Evolutionary conservation across 2,888 invertebrate genomes (phyloP), one percentile per base, ranked within the genome.

Genomic region (Camptogramma bilineatum): DNA sequence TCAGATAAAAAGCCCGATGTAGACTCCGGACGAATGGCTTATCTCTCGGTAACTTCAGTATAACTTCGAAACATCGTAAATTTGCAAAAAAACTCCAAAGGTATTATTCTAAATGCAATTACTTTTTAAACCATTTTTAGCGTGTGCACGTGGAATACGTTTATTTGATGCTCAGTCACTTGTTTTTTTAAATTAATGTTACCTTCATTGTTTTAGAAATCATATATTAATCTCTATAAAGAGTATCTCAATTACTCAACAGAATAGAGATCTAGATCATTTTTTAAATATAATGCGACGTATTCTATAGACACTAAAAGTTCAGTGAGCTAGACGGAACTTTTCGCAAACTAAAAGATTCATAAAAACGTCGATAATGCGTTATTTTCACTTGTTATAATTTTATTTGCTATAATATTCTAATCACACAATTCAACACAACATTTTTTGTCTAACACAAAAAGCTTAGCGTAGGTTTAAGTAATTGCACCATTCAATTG

Each of bases 401-500:
- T 21, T 50, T 19, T 16, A 24, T 59, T 59, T 47, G 34, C 53
- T 53, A 39, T 28, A 28, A 24, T 28, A 18, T 57, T 39, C 39
- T 19, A 52, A 50, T 10, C 16, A 52, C 52, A 52, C 48, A 39
- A 10, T 47, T 19, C 21, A 28, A 57, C 52, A 50, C n/a, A 62
- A n/a, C 4, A 34, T 10, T 51, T 54, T 21, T 16, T 19, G 21
- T 31, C n/a, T 57, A 54, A 58, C 54, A 53, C 47, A 0, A 19
- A 54, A 56, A 53, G 5, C 59, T 62, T 63, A 53, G 5, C 59
- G 59, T 63, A 76, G 77, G 67, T 64, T 59, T 73, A 73, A 71
- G 75, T 81, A 79, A 80, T 81, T 80, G 80, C 80, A 81, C 79
- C 77, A 80, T 78, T 79, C 76, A 80, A 85, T 84, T 82, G 75